phyloP scores from a whole-genome alignment of 2,888 invertebrate genomes.

The Ichneumoninae sp. region DNA sequence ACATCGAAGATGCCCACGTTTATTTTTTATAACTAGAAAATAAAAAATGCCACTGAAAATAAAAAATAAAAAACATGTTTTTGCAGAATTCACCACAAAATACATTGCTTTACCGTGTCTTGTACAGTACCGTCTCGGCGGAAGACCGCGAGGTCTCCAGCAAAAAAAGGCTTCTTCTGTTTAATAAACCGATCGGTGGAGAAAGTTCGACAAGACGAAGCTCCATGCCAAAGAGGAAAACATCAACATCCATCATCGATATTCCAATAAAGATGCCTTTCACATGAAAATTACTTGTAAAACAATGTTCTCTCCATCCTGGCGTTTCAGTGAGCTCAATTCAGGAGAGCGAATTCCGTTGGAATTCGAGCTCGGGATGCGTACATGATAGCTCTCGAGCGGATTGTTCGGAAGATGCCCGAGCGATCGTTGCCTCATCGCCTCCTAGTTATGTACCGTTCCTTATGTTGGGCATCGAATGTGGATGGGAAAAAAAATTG shows the following conservation, averaged over 20 bases:
- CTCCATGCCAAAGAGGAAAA: neutral
- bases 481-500: constrained; percentile 4
- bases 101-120: too few species aligned
- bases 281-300: too few species aligned
- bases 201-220: neutral
- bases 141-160: too few species aligned
- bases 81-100: too few species aligned
- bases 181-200: neutral
- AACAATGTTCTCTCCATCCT: neutral
- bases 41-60: neutral
- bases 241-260: neutral
- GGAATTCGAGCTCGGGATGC: neutral
- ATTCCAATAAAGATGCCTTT: neutral
- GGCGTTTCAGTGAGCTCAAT: too few species aligned
- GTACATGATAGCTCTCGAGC: neutral
- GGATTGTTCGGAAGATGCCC: constrained; percentile 22
- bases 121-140: too few species aligned
- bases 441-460: constrained; percentile 45
- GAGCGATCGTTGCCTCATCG: constrained; percentile 44
- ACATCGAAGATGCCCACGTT: too few species aligned
- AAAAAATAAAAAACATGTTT: too few species aligned
- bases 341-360: too few species aligned
- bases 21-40: too few species aligned
- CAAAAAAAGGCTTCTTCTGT: too few species aligned
- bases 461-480: constrained; percentile 24